Percentiles rank a stretch among this genome's conserved stretches.
These are phyloP conservation scores for Chaetops frenatus DNA, from an alignment of 2,113 vertebrate genomes.

Conservation along the genomic window DNA sequence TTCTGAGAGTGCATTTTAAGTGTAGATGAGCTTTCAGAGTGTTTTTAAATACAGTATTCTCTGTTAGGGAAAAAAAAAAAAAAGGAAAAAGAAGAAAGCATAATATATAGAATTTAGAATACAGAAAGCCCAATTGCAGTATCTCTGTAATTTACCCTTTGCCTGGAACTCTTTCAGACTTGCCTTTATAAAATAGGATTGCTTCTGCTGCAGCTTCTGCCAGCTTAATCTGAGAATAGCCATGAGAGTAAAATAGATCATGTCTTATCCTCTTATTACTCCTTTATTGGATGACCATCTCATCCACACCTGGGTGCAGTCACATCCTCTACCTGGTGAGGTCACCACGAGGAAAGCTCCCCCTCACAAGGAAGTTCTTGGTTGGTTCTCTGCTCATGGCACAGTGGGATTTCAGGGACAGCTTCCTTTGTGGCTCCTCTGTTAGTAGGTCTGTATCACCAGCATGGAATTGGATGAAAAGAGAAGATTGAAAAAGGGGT, in stretches of 20 bases:
- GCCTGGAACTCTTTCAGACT: not conserved
- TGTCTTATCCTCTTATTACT: not conserved
- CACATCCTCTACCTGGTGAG: not conserved
- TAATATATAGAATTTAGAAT: not conserved
- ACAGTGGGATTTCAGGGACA: not conserved
- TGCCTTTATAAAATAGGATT: not conserved
- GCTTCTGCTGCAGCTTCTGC: not conserved
- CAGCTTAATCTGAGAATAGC: slow-evolving; percentile 31
- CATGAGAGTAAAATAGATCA: not conserved
- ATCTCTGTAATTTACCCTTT: not conserved
- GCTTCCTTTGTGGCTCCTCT: not conserved
- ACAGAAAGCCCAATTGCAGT: not conserved
- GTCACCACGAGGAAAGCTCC: not conserved
- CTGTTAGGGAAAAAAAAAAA: not conserved
- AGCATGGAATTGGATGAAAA: not conserved
- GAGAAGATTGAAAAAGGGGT: not conserved
- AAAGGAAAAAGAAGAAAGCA: not conserved
- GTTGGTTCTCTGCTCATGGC: not conserved
- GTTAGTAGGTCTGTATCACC: not conserved
- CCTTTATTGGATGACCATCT: slow-evolving; percentile 21
- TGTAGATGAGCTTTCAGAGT: not conserved
- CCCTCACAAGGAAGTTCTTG: not conserved
- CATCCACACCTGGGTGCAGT: not conserved
- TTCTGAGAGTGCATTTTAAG: not conserved
- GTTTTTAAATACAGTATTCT: not conserved